Base-by-base conservation (phyloP, 1,140 invertebrate genomes). In the Doryteuthis pealeii region DNA sequence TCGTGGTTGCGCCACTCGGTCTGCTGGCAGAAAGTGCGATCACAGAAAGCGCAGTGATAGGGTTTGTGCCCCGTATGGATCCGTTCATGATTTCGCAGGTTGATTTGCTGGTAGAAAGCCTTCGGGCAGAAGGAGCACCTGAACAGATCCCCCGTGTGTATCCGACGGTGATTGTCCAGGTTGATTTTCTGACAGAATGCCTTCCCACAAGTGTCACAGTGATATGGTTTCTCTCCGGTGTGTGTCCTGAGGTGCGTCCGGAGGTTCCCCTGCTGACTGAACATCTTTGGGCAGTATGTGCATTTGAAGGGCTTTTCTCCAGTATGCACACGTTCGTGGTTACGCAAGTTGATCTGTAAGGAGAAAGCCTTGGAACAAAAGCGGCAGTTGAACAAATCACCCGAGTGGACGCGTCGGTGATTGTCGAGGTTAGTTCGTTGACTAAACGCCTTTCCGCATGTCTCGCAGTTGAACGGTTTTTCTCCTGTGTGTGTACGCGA, bases 1-100 rank as follows among this genome's bases (percentile, higher is more conserved):
- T 97, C 88, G 86, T 98, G 96, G 10, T 96, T 90, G 0, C 96
- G 97, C 65, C 98, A 87, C 87, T 98, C 98, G 0, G 96, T 96
- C 22, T 94, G 96, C 8, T 96, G 90, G 0, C 96, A 96, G 86
- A 98, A 98, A 0, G 40, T 31, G 33, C 98, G 87, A 32, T 80
- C 82, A 76, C 87, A 88, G 30, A 81, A 74, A 66, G 76, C 70
- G 76, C 87, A 88, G 14, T 78, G 79, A 73, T 84, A 89, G 0
- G 87, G 87, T 76, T 86, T 88, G 62, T 87, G 87, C 49, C 86
- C 88, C 49, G 87, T 88, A 72, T 88, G 87, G 4, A 91, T 92
- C 85, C 93, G 92, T 78, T 93, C 89, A 90, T 83, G 93, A 91
- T 90, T 93, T 92, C 86, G 95, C 95, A 85, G 95, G 94, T 73